Evolutionary conservation across 2,113 vertebrate species (phyloP), one percentile per base, ranked within the genome.

Genomic region (Xenopus borealis): DNA sequence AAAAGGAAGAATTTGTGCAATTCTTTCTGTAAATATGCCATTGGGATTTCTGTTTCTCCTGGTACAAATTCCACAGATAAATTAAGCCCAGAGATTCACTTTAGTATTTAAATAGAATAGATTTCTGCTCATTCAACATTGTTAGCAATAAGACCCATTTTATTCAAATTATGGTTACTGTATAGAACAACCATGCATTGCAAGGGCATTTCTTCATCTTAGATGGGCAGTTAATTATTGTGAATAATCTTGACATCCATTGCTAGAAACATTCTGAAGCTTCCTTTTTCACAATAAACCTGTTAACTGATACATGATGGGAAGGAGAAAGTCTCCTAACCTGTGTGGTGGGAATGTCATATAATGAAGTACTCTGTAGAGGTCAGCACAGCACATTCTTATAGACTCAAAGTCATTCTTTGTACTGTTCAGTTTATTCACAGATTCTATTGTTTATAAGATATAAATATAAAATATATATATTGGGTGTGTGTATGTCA

Each of bases 391-490:
- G 52, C 52, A 53, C 52, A 53, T 6, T 53, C 6, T 13, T 13
- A 7, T 6, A 53, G 52, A 53, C 52, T 17, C 52, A 53, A 13
- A 53, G 13, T 55, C 13, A 55, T 9, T 16, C 53, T n/a, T 55
- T 55, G 2, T 55, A 55, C 17, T 55, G 53, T 17, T 55, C 53
- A n/a, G 17, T n/a, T 55, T 7, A 55, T 16, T 55, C 17, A n/a
- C 53, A 55, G 17, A 55, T 55, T 55, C 17, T 55, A 53, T 53
- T 55, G 53, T 55, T 55, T 55, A 55, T 55, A 55, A n/a, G 53
- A 55, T n/a, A 55, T 55, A 55, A 17, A 55, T 61, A 61, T 23
- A 61, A 8, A 23, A 20, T 61, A 23, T 27, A 61, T 10, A 58
- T 58, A 58, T 50, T 40, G 33, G 5, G 33, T 6, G 14, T 50